Base-by-base conservation (phyloP, 2,888 invertebrate species). In the Apodemia zela region DNA sequence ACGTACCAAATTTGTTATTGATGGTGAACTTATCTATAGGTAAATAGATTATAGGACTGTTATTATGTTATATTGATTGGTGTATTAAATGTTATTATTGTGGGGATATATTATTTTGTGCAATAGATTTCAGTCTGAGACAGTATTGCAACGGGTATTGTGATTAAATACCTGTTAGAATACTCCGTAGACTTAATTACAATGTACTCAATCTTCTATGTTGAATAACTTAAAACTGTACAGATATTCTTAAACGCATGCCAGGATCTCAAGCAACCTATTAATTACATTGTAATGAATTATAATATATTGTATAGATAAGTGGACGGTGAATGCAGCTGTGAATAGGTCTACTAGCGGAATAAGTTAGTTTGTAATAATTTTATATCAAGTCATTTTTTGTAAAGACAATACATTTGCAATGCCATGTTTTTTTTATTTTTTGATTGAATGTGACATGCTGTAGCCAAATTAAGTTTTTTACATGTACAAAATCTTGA, bases 231-330 rank as follows among this genome's bases (percentile, higher is more conserved):
- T 65, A 71, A 71, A 62, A 70, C 73, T 73, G 72, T 76, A 68
- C 70, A 72, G 75, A 79, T 77, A 71, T 71, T 71, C 74, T 73
- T 78, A 75, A 81, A 75, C 42, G 74, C 79, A 80, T 77, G 72
- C 79, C 76, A 77, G 81, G 85, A 88, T 87, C 85, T 87, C 87
- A 85, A 82, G 77, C 76, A 81, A 80, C 78, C n/a, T 77, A 70
- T 68, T 66, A 63, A 68, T 62, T 60, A 65, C 67, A 70, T 65
- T 66, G 47, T 67, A 64, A 66, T 67, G 67, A 65, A 70, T 45
- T 68, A 67, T 75, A 73, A 72, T 76, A 74, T 75, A 78, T 62
- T 73, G 77, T 79, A 72, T 73, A 74, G 75, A 69, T 77, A 77
- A 79, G 77, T 79, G 79, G 77, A 79, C 79, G 81, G 77, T 81